Conservation (phyloP, 2,797 vertebrate genomes). For the Echeneis naucrates region DNA sequence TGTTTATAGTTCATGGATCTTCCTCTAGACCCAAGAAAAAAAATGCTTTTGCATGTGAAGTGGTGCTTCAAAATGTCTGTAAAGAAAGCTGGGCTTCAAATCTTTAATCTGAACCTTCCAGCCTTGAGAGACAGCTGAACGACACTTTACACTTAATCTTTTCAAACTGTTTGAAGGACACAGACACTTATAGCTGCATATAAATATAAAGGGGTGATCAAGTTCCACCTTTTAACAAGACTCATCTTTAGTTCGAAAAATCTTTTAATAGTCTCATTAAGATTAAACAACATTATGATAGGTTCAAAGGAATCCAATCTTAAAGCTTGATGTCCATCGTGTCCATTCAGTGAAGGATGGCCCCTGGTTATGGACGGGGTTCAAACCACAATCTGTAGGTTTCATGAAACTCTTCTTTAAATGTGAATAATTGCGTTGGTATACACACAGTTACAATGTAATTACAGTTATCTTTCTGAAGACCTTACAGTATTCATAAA, state of each 20-base stretch:
- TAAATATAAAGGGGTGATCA: conserved; percentile 9
- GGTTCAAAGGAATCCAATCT: conserved; percentile 73
- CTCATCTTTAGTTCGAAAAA: conserved; percentile 77
- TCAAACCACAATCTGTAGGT: conserved; percentile 59
- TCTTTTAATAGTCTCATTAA: conserved; percentile 81
- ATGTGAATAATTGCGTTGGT: conserved; percentile 70
- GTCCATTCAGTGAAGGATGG: conserved; percentile 63
- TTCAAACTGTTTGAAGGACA: too few species aligned
- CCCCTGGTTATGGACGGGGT: conserved; percentile 48
- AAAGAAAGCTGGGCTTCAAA: background rate
- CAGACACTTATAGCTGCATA: background rate
- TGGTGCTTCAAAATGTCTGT: background rate
- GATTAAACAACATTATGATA: conserved; percentile 81
- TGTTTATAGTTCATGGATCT: background rate
- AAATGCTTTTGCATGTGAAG: background rate
- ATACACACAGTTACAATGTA: conserved; percentile 79
- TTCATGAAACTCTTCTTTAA: conserved; percentile 63
- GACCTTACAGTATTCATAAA: conserved; percentile 78
- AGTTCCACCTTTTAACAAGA: conserved; percentile 56
- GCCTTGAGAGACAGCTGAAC: too few species aligned
- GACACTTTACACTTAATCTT: too few species aligned
- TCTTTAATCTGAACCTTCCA: too few species aligned
- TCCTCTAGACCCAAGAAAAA: background rate
- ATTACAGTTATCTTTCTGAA: conserved; percentile 75
- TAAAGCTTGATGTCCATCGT: conserved; percentile 66